phyloP scores from a whole-genome alignment of 92 coral and sea anemone species.

The Epizoanthus stellaris region DNA sequence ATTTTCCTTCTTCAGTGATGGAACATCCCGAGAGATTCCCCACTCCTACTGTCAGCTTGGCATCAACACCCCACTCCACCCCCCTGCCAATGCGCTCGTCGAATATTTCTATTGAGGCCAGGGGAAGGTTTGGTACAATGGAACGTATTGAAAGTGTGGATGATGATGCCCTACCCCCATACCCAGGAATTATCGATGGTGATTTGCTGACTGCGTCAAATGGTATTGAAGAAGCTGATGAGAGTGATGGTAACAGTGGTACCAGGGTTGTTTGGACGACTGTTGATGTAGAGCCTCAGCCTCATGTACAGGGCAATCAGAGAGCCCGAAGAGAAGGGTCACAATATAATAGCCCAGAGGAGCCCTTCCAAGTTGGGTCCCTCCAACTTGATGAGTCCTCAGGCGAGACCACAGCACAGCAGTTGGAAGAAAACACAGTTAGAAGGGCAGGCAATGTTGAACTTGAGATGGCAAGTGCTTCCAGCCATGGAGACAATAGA shows the following conservation, averaged over 20 bases:
- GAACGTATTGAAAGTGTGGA: slow-evolving; percentile 38
- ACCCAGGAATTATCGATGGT: slow-evolving; percentile 40
- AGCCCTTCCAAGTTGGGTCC: background rate
- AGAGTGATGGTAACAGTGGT: background rate
- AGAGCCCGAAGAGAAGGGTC: slow-evolving; percentile 1
- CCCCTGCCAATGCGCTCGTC: slow-evolving; percentile 5
- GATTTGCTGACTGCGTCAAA: slow-evolving; percentile 5
- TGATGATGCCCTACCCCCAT: slow-evolving; percentile 28
- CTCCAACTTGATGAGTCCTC: background rate
- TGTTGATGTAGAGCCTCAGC: background rate
- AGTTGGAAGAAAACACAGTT: background rate
- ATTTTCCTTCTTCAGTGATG: slow-evolving; percentile 52
- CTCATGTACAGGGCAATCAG: background rate
- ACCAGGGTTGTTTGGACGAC: background rate
- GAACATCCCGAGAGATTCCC: slow-evolving; percentile 83
- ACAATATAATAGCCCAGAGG: background rate
- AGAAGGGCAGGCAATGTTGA: background rate
- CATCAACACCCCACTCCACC: slow-evolving; percentile 24
- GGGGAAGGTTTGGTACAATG: background rate
- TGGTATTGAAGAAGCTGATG: slow-evolving; percentile 6
- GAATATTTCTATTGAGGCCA: background rate
- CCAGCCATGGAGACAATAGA: background rate
- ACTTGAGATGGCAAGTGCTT: background rate
- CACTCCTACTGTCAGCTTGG: slow-evolving; percentile 58
- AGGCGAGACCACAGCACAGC: background rate